phyloP scores from a whole-genome alignment of 2,113 vertebrate species.

The Saccopteryx bilineata region DNA sequence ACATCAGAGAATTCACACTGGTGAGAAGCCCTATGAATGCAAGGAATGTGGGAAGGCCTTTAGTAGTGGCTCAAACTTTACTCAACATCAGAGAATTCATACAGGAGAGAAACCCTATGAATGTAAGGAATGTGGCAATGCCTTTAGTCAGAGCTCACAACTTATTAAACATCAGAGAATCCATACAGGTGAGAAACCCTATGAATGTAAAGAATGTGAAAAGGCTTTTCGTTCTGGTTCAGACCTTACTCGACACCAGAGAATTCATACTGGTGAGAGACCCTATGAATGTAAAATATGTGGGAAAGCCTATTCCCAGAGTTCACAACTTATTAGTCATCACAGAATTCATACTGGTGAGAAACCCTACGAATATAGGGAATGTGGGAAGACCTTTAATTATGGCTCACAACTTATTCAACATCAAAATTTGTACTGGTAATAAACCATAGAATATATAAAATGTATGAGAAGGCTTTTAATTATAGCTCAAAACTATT shows the following conservation, averaged over 20 bases:
- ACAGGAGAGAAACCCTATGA: slow-evolving; percentile 62
- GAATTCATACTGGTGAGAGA: slow-evolving; percentile 83
- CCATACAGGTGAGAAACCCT: slow-evolving; percentile 78
- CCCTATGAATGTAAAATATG: slow-evolving; percentile 83
- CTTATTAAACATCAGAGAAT: slow-evolving; percentile 79
- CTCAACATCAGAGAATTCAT: slow-evolving; percentile 75
- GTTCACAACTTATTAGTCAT: slow-evolving; percentile 86
- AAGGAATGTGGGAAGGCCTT: slow-evolving; percentile 88
- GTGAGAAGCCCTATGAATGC: slow-evolving; percentile 87
- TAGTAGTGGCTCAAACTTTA: slow-evolving; percentile 80
- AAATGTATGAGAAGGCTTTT: not conserved
- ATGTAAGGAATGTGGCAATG: slow-evolving; percentile 80
- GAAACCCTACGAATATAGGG: slow-evolving; percentile 81
- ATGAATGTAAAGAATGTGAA: slow-evolving; percentile 75
- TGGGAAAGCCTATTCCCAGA: slow-evolving; percentile 87
- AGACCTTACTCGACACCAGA: slow-evolving; percentile 77
- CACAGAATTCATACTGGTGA: slow-evolving; percentile 85
- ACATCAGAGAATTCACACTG: slow-evolving; percentile 85
- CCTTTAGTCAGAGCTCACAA: slow-evolving; percentile 75
- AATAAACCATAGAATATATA: slow-evolving; percentile 44
- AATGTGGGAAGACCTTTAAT: slow-evolving; percentile 78
- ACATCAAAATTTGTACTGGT: slow-evolving; percentile 77
- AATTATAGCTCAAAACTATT: slow-evolving; percentile 67
- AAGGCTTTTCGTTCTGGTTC: slow-evolving; percentile 81
- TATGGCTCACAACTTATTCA: slow-evolving; percentile 59